Evolutionary conservation across 2,888 invertebrate genomes (phyloP), one percentile per base, ranked within the genome.

Genomic region (Phyllotreta striolata): DNA sequence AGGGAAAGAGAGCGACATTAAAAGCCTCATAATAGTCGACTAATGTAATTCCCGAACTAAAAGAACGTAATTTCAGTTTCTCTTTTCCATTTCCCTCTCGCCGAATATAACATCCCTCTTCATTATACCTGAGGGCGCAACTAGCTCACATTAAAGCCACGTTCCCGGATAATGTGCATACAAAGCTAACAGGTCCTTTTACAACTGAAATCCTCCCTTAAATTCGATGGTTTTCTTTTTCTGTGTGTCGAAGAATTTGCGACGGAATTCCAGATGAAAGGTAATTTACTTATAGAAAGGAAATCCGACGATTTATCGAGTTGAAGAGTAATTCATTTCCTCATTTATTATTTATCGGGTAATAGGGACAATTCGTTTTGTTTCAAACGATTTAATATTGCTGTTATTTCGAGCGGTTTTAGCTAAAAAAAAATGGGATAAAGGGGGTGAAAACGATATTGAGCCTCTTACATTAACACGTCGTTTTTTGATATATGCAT

Each of bases 211-310:
- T 62, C 49, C 58, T 47, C 37, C 57, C 40, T 57, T 55, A 62
- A 65, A 55, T 65, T 58, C 39, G 43, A 24, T 4, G 24, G 24
- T 24, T 24, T 24, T 24, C 24, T 1, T 24, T 24, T 24, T 24
- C 24, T 24, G 24, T 24, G 24, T 24, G 24, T 24, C 24, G 24
- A 44, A 60, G 60, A 60, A 60, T 60, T 60, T 54, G 60, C 38
- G 71, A 72, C 66, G 70, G 68, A 62, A 67, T 70, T 72, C 69
- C 69, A 71, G 69, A 69, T 71, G 70, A 71, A 71, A 68, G 65
- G 63, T 64, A 65, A 64, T 57, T 24, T 63, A 65, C 62, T 54
- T 51, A 51, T 37, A 60, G 10, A 41, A 24, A 24, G 24, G 4
- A n/a, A n/a, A n/a, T n/a, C n/a, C n/a, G n/a, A n/a, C n/a, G n/a